Base-by-base conservation (phyloP, 2,113 vertebrate genomes). In the Myrmecobius fasciatus region DNA sequence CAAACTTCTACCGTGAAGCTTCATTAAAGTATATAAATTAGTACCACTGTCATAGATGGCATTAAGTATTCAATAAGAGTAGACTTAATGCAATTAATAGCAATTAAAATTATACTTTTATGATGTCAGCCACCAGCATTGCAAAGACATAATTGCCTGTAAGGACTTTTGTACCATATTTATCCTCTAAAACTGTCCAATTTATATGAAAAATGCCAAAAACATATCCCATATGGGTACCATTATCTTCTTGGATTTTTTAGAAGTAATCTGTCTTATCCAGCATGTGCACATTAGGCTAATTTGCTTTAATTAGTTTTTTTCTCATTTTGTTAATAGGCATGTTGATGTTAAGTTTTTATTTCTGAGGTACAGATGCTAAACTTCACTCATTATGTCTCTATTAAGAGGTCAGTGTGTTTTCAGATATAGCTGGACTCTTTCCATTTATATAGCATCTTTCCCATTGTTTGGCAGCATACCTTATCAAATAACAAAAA, bases 91-190 rank as follows among this genome's bases (percentile, higher is more conserved):
- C 99, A 99, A 99, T 99, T 99, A 99, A 99, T 99, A 99, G 99
- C 99, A 99, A 99, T 99, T 99, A 99, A 99, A 99, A 99, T 99
- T 99, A 98, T 98, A 98, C 98, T 98, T 99, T 99, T 99, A 99
- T 99, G 97, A 98, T 99, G 98, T 98, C 98, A 99, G 98, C 98
- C 98, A 98, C 98, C 98, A 98, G 98, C 98, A 98, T 98, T 98
- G 98, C 98, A 98, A 99, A 98, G 98, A 98, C 96, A 97, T 99
- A 99, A 99, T 99, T 99, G 99, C 99, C 98, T 99, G 97, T 98
- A 98, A 98, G 98, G 98, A 98, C 97, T 99, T 98, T 92, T 98
- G 97, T 98, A 98, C 98, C 97, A 98, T 99, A 98, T 98, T 98
- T 98, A 98, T 99, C 98, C 98, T 98, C 98, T 99, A 99, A 99